Percentiles rank a stretch among this genome's conserved stretches.
These are phyloP conservation scores for Pseudorasbora parva DNA, from an alignment of 2,113 vertebrate genomes.

Conservation along the genomic window DNA sequence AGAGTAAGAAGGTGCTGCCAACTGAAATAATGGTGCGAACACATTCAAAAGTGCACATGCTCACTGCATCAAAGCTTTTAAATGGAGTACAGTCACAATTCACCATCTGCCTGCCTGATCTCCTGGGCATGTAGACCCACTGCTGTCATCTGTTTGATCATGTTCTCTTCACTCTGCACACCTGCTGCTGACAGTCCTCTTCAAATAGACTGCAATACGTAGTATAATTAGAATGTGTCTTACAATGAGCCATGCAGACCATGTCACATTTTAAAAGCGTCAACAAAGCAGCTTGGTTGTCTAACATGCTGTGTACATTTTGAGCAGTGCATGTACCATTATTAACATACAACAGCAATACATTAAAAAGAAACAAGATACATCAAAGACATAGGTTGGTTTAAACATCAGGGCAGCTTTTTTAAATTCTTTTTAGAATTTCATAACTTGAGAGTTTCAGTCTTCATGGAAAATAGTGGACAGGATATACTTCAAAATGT, in stretches of 20 bases:
- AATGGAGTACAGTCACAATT: conserved; percentile 24
- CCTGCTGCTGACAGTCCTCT: conserved; percentile 10
- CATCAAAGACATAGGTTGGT: not conserved
- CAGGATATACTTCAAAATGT: not conserved
- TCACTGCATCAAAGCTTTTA: conserved; percentile 17
- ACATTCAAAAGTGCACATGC: not conserved
- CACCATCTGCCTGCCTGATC: conserved; percentile 29
- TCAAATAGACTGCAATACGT: conserved; percentile 17
- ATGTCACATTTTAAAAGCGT: conserved; percentile 17
- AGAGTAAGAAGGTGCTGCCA: not conserved
- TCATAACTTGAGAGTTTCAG: not conserved
- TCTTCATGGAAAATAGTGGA: not conserved
- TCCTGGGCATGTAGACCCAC: conserved; percentile 29
- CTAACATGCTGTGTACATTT: not conserved
- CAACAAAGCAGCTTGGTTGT: not conserved
- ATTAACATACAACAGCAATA: not conserved
- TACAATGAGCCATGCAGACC: conserved; percentile 1
- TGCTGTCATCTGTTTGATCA: conserved; percentile 37
- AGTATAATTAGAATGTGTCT: conserved; percentile 18
- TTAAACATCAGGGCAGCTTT: not conserved
- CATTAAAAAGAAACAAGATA: not conserved
- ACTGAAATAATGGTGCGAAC: not conserved
- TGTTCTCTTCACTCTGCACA: conserved; percentile 20
- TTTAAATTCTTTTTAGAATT: not conserved
- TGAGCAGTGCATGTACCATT: not conserved